Evolutionary conservation across 2,797 vertebrate species (phyloP).

Genomic region (Scolopax rusticola): DNA sequence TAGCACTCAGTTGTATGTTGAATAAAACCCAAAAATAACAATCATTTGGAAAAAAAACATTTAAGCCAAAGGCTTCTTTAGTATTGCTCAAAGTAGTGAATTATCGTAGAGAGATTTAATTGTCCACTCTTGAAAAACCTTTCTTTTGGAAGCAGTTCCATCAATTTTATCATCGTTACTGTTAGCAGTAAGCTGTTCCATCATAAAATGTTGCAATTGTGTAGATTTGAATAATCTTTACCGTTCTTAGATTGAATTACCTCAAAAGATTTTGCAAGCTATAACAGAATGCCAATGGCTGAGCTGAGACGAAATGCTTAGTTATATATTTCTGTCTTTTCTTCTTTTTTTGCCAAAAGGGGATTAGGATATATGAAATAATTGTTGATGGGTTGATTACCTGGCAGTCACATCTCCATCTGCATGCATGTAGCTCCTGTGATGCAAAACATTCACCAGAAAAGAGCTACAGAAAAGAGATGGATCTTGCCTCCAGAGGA

Average conservation of each 20-base stretch:
- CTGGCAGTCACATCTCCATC: not conserved
- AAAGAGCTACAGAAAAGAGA: not conserved
- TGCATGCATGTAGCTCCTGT: rapidly evolving
- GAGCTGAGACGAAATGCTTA: not conserved
- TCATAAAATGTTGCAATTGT: not conserved
- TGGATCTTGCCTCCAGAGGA: not conserved
- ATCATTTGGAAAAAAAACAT: not conserved
- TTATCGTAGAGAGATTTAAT: not conserved
- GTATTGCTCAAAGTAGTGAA: not conserved
- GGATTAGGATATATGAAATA: not conserved
- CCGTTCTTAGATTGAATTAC: not conserved
- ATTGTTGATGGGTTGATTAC: not conserved
- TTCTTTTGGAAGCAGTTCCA: not conserved
- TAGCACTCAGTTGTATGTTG: not conserved
- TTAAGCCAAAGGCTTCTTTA: not conserved
- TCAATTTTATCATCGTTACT: not conserved
- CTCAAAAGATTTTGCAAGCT: not conserved
- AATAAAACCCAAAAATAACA: conserved; percentile 35
- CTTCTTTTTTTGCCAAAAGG: not conserved
- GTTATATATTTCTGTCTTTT: not conserved
- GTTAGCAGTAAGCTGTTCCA: not conserved
- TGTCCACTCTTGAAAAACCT: not conserved
- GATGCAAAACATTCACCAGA: not conserved
- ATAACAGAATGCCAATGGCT: not conserved
- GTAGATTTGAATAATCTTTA: not conserved